Percentiles rank a stretch among this genome's conserved stretches.
Conservation (phyloP, 2,888 invertebrate species). For the Mamestra brassicae region DNA sequence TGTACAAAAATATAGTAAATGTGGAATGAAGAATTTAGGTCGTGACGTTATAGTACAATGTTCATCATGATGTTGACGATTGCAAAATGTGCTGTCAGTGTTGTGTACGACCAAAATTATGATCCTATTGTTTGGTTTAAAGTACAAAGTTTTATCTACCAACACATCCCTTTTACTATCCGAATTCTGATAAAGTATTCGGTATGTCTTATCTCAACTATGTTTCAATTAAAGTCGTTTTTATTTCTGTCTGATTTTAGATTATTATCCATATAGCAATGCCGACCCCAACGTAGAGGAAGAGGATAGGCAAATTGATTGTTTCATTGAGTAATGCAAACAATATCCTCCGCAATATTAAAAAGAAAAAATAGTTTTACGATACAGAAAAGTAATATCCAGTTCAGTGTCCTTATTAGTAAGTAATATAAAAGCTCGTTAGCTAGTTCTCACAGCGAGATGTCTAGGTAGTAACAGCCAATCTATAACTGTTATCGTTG, state of each 20-base stretch:
- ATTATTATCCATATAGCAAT: conserved; percentile 2
- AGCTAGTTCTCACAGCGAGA: conserved; percentile 33
- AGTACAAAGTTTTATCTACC: conserved; percentile 47
- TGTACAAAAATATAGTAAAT: conserved; percentile 50
- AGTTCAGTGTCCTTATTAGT: conserved; percentile 26
- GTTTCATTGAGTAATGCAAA: not conserved
- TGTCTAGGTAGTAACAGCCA: conserved; percentile 66
- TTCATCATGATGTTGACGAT: conserved; percentile 47
- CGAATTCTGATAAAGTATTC: conserved; percentile 22
- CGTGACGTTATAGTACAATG: conserved; percentile 55
- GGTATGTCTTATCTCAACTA: conserved; percentile 4
- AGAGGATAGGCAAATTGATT: not conserved
- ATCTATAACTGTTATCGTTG: conserved; percentile 69
- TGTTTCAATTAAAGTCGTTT: not conserved
- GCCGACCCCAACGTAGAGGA: not conserved
- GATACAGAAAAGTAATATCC: not conserved
- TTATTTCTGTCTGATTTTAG: not conserved
- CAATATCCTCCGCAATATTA: not conserved
- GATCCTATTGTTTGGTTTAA: conserved; percentile 49
- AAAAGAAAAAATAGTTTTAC: not conserved
- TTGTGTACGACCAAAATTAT: conserved; percentile 55
- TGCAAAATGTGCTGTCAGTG: conserved; percentile 56
- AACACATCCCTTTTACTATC: conserved; percentile 45
- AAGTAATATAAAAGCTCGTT: conserved; percentile 45
- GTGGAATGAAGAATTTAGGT: conserved; percentile 57